Conservation (phyloP, 1,140 invertebrate genomes). For the Drosophila kurseongensis region DNA sequence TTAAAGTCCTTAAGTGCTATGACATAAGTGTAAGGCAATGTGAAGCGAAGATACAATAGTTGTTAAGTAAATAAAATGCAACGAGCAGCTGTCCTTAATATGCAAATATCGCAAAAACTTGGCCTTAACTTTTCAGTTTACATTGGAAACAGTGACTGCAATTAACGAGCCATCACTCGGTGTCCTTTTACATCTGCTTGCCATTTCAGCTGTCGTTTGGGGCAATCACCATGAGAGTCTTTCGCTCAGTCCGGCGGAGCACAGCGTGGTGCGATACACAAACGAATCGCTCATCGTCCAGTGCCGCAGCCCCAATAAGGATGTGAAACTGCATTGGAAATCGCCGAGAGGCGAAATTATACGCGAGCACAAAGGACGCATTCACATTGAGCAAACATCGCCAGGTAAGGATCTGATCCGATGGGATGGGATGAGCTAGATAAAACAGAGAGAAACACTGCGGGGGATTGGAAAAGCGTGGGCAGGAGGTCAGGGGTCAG, state of each 20-base stretch:
- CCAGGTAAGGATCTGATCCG: slow-evolving; percentile 41
- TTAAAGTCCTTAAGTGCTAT: neutral
- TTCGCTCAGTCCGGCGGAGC: slow-evolving; percentile 69
- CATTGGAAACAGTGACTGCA: slow-evolving; percentile 46
- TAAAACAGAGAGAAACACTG: slow-evolving; percentile 14
- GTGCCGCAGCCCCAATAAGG: slow-evolving; percentile 72
- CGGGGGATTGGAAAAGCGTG: neutral
- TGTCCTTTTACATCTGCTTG: slow-evolving; percentile 16
- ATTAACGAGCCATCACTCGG: slow-evolving; percentile 60
- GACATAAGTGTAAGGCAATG: no score
- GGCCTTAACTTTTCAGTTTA: slow-evolving; percentile 32
- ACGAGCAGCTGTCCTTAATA: slow-evolving; percentile 13
- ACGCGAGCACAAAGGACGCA: slow-evolving; percentile 80
- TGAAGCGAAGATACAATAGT: slow-evolving; percentile 7
- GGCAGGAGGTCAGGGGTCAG: neutral
- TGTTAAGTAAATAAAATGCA: slow-evolving; percentile 28
- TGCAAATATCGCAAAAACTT: slow-evolving; percentile 50
- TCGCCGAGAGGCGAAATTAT: slow-evolving; percentile 83
- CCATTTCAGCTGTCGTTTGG: slow-evolving; percentile 57
- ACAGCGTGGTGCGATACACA: slow-evolving; percentile 82
- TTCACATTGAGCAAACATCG: slow-evolving; percentile 82
- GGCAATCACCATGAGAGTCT: slow-evolving; percentile 71
- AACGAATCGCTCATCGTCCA: slow-evolving; percentile 84
- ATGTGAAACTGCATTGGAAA: slow-evolving; percentile 79
- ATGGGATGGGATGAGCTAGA: slow-evolving; percentile 15